Evolutionary conservation across 2,797 vertebrate genomes (phyloP).

Genomic region (Zenarchopterus dispar): DNA sequence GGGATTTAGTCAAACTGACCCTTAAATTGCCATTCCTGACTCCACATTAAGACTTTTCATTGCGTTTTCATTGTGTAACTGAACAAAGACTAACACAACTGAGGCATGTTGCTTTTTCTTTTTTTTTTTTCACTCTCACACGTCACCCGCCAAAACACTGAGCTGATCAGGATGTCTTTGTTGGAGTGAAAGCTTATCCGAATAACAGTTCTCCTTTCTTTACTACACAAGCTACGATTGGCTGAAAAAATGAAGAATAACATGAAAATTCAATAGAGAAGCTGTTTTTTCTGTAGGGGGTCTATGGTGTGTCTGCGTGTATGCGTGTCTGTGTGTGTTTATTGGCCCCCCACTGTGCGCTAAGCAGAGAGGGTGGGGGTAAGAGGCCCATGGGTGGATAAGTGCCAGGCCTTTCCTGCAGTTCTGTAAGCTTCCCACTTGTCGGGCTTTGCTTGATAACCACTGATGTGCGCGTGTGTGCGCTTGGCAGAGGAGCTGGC

Average conservation of each 20-base stretch:
- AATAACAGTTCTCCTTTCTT: conserved; percentile 36
- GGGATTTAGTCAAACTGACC: too few relatives aligned
- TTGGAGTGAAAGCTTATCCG: conserved; percentile 43
- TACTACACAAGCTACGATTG: conserved; percentile 21
- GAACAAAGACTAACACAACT: conserved; percentile 28
- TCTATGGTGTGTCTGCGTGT: conserved; percentile 16
- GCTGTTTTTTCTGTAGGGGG: conserved; percentile 59
- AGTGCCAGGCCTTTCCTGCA: conserved; percentile 65
- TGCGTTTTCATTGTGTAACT: conserved; percentile 9
- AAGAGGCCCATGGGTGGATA: conserved; percentile 58
- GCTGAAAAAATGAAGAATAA: conserved; percentile 43
- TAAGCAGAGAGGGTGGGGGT: conserved; percentile 58
- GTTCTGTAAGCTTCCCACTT: conserved; percentile 66
- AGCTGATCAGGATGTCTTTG: conserved; percentile 49
- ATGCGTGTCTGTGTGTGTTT: conserved; percentile 32
- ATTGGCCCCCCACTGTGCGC: conserved; percentile 60
- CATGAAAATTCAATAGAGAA: conserved; percentile 59
- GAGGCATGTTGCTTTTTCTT: conserved; percentile 16
- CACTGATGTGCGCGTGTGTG: conserved; percentile 41
- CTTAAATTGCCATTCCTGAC: too few relatives aligned
- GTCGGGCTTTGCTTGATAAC: conserved; percentile 71
- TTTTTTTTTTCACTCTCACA: not conserved
- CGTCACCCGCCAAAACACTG: conserved; percentile 25
- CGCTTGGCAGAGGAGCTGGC: conserved; percentile 65
- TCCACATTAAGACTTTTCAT: not conserved